Conservation (phyloP, 2,888 invertebrate genomes). For the Drosophila austrosaltans region DNA sequence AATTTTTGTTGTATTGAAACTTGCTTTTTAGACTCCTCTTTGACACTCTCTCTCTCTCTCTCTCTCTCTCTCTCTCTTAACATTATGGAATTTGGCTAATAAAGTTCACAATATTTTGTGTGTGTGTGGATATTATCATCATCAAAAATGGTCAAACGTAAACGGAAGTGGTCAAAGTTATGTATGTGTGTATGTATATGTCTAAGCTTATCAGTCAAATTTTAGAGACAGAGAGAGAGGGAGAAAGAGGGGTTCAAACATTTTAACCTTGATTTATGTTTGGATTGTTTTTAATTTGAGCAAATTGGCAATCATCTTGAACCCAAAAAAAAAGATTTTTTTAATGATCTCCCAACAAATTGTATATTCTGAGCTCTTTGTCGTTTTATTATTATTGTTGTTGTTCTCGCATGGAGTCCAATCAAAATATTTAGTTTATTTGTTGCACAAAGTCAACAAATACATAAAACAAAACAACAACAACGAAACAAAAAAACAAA, state of each 20-base stretch:
- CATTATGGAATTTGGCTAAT: slow-evolving; percentile 63
- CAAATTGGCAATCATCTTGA: slow-evolving; percentile 67
- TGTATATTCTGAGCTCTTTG: slow-evolving; percentile 20
- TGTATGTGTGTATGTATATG: too few species aligned
- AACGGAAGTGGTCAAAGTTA: too few species aligned
- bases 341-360: slow-evolving; percentile 28
- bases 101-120: slow-evolving; percentile 32
- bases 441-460: slow-evolving; percentile 66
- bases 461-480: slow-evolving; percentile 11
- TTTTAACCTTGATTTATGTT: slow-evolving; percentile 61
- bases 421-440: slow-evolving; percentile 74
- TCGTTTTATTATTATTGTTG: slow-evolving; percentile 18
- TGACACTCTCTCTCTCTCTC: too few species aligned
- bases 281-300: slow-evolving; percentile 47
- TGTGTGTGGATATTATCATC: background rate
- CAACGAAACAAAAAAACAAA: background rate
- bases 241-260: background rate
- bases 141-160: background rate
- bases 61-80: too few species aligned
- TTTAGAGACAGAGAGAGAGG: too few species aligned
- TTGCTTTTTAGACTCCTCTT: too few species aligned
- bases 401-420: slow-evolving; percentile 42
- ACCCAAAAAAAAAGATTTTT: slow-evolving; percentile 36
- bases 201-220: slow-evolving; percentile 28
- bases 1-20: too few species aligned